These are phyloP conservation scores for Crotalus tigris DNA, from an alignment of 2,113 vertebrate genomes.

Conservation along the genomic window DNA sequence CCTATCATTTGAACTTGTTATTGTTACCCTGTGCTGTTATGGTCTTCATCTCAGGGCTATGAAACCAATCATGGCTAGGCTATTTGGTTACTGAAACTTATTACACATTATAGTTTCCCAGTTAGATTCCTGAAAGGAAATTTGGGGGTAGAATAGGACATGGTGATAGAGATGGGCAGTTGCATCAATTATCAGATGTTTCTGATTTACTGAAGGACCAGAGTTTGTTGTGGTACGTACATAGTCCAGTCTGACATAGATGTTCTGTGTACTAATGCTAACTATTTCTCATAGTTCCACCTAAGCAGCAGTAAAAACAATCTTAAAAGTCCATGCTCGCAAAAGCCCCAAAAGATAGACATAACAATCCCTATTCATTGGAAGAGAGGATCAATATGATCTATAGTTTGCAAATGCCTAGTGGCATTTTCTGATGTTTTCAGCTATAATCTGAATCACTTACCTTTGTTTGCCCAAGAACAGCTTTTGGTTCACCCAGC, in stretches of 20 bases:
- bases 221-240: background rate
- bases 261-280: background rate
- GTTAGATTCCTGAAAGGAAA: background rate
- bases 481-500: slow-evolving; percentile 75
- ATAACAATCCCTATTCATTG: background rate
- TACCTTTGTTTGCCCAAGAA: slow-evolving; percentile 76
- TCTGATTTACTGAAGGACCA: background rate
- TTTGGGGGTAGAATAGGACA: background rate
- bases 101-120: background rate
- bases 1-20: background rate
- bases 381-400: background rate
- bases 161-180: background rate
- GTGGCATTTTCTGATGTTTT: background rate
- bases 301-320: background rate
- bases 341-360: background rate
- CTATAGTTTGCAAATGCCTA: background rate
- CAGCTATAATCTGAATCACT: slow-evolving; percentile 18
- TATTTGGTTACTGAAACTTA: background rate
- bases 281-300: background rate
- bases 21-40: background rate
- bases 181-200: background rate
- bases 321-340: background rate
- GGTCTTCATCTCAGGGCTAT: background rate
- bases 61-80: background rate
- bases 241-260: background rate